phyloP scores from a whole-genome alignment of 1,140 invertebrate species.

The Hylaeus volcanicus region DNA sequence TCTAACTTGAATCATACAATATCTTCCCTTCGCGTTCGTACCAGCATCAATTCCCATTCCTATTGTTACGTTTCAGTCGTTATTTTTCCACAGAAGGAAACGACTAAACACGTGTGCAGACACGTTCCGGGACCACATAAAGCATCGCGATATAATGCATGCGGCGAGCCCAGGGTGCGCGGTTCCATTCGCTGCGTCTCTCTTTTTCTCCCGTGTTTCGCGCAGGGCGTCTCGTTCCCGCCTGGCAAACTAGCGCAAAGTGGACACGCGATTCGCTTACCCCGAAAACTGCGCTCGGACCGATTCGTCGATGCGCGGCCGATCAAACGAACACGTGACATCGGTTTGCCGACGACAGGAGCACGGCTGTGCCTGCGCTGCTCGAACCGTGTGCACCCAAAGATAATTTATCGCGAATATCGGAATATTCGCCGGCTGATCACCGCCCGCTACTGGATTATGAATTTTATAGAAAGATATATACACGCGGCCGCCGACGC shows the following conservation, averaged over 20 bases:
- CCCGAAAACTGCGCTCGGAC: constrained; percentile 12
- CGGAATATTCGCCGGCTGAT: constrained; percentile 34
- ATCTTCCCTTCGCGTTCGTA: too few relatives aligned
- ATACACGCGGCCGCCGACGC: neutral
- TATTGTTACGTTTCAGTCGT: too few relatives aligned
- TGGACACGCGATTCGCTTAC: neutral
- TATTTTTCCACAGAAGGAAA: too few relatives aligned
- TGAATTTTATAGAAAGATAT: constrained; percentile 31
- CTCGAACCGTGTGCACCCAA: constrained; percentile 13
- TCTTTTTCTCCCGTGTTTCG: neutral
- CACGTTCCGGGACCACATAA: too few relatives aligned
- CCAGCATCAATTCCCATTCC: too few relatives aligned
- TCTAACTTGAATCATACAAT: too few relatives aligned
- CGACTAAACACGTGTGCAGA: too few relatives aligned
- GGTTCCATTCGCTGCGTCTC: neutral
- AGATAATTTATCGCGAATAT: constrained; percentile 38
- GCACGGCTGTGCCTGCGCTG: neutral
- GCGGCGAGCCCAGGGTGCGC: too few relatives aligned
- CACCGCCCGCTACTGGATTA: constrained; percentile 14
- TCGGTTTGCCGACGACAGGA: constrained; percentile 28
- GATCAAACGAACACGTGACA: constrained; percentile 44
- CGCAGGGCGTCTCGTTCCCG: too few relatives aligned
- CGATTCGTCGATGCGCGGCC: constrained; percentile 7
- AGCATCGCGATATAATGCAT: too few relatives aligned
- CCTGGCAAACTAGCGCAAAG: too few relatives aligned